Conservation (phyloP, 92 coral and sea anemone genomes). For the Zoanthus sansibaricus region DNA sequence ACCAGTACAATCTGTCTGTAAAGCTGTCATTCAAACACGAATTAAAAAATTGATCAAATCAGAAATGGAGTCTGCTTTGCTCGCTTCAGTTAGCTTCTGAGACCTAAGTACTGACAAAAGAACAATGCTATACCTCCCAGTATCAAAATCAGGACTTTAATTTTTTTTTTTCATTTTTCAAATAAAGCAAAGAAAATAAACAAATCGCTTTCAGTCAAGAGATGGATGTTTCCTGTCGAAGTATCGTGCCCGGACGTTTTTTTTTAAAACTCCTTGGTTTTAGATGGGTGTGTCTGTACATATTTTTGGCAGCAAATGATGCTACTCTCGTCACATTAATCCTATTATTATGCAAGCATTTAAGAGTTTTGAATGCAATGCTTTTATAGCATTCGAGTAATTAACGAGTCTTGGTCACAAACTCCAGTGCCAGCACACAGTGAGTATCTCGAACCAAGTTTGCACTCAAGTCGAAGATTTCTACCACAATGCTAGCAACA, state of each 20-base stretch:
- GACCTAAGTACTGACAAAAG: not conserved
- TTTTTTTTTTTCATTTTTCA: too few relatives aligned
- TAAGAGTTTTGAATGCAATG: slow-evolving; percentile 2
- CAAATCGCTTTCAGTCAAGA: not conserved
- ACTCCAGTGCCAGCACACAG: not conserved
- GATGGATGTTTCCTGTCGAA: not conserved
- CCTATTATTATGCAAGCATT: slow-evolving; percentile 76
- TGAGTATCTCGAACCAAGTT: not conserved
- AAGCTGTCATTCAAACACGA: slow-evolving; percentile 16
- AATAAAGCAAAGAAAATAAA: too few relatives aligned
- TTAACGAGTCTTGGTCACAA: not conserved
- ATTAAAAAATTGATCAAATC: not conserved
- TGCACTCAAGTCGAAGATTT: not conserved
- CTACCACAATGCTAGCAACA: slow-evolving; percentile 25
- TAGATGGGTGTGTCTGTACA: slow-evolving; percentile 51
- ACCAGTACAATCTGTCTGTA: slow-evolving; percentile 18
- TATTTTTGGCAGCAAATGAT: slow-evolving; percentile 64
- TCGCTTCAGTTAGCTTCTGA: not conserved
- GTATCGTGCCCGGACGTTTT: slow-evolving; percentile 16
- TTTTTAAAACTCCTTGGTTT: not conserved
- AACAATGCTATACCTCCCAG: not conserved
- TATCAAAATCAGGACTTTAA: too few relatives aligned
- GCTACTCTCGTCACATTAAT: slow-evolving; percentile 43
- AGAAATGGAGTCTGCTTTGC: not conserved
- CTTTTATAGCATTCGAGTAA: not conserved